These are phyloP conservation scores for Theristicus caerulescens DNA, from an alignment of 2,113 vertebrate species.

Conservation along the genomic window DNA sequence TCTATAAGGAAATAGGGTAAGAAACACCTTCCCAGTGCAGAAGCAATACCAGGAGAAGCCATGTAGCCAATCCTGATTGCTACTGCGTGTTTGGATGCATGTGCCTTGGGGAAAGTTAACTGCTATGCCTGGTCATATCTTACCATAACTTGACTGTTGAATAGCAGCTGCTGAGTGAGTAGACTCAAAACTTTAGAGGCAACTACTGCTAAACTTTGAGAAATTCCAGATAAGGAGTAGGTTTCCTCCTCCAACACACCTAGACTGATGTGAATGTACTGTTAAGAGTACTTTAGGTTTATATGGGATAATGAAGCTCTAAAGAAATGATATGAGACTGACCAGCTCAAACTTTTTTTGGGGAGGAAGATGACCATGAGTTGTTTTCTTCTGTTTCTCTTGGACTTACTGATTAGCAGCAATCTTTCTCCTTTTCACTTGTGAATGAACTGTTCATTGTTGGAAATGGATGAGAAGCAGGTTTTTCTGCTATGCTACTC, in stretches of 20 bases:
- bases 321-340: neutral
- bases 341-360: neutral
- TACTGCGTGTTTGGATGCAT: neutral
- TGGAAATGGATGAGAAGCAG: neutral
- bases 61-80: neutral
- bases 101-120: neutral
- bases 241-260: neutral
- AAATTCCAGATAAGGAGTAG: neutral
- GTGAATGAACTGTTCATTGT: neutral
- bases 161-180: neutral
- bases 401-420: neutral
- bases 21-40: neutral
- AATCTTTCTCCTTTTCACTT: neutral
- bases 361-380: neutral
- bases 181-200: neutral
- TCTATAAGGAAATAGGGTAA: neutral
- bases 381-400: neutral
- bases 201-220: neutral
- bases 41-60: neutral
- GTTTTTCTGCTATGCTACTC: neutral
- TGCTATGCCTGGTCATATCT: neutral
- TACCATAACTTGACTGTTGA: neutral
- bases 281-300: neutral
- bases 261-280: neutral
- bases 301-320: neutral